phyloP scores from a whole-genome alignment of 2,888 invertebrate genomes.

The Oxyscelio sp. region DNA sequence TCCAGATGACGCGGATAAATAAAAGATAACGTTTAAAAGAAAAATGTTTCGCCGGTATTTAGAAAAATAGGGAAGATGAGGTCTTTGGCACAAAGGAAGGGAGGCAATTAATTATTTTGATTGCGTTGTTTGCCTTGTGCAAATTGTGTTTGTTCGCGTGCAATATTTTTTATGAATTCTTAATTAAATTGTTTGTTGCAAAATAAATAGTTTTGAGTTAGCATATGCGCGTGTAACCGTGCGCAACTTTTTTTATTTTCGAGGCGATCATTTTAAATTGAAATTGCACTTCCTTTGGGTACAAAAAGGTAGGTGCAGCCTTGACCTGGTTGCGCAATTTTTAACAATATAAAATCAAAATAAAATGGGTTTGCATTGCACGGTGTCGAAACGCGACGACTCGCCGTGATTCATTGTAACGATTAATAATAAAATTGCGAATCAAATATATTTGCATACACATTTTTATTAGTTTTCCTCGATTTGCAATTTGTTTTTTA shows the following conservation, averaged over 20 bases:
- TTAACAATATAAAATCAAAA: conserved; percentile 46
- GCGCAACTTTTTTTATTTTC: conserved; percentile 7
- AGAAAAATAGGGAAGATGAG: neutral
- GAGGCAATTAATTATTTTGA: conserved; percentile 36
- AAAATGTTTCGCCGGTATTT: neutral
- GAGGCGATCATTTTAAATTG: conserved; percentile 17
- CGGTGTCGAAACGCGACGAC: conserved; percentile 41
- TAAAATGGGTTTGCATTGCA: conserved; percentile 30
- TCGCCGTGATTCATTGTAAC: conserved; percentile 25
- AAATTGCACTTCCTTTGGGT: conserved; percentile 46
- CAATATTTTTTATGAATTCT: conserved; percentile 12
- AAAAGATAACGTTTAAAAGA: neutral
- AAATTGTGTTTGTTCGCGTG: conserved; percentile 19
- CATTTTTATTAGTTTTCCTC: conserved; percentile 34
- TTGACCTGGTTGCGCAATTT: conserved; percentile 50
- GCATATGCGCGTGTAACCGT: too few relatives aligned
- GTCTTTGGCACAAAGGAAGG: neutral
- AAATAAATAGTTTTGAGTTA: neutral
- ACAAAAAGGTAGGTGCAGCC: conserved; percentile 33
- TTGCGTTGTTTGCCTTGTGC: conserved; percentile 37
- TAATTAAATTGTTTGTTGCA: conserved; percentile 21
- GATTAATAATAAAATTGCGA: conserved; percentile 48
- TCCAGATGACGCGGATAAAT: too few relatives aligned
- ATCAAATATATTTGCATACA: conserved; percentile 27
- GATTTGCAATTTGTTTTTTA: conserved; percentile 16